Conservation (phyloP, 1,140 invertebrate species). For the Leptinotarsa undecemlineata region DNA sequence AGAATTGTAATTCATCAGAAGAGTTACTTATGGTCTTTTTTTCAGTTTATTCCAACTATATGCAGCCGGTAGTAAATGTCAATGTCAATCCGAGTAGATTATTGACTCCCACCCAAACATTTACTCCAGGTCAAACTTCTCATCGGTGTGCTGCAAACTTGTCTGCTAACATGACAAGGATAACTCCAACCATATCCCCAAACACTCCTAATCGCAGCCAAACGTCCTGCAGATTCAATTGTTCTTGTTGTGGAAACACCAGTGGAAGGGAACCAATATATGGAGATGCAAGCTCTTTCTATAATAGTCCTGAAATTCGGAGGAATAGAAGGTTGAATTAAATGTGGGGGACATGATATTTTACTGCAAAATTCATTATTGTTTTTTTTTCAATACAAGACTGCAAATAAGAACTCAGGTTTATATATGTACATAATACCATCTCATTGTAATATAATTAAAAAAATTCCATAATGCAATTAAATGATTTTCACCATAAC, state of each 20-base stretch:
- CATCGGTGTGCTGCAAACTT: constrained; percentile 8
- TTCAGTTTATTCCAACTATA: constrained; percentile 49
- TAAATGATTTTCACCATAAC: too few species aligned
- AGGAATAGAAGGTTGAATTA: constrained; percentile 44
- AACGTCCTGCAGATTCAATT: constrained; percentile 32
- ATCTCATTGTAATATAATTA: too few species aligned
- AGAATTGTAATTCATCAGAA: too few species aligned
- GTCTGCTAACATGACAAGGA: constrained; percentile 22
- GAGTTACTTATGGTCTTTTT: constrained; percentile 23
- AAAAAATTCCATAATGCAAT: too few species aligned
- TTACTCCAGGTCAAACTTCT: constrained; percentile 18
- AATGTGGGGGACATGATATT: constrained; percentile 18
- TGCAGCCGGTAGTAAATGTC: constrained; percentile 50
- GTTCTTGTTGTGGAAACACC: constrained; percentile 34
- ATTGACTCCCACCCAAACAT: not conserved
- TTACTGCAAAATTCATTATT: not conserved
- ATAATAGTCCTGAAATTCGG: constrained; percentile 43
- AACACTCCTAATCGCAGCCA: constrained; percentile 19
- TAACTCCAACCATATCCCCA: constrained; percentile 16
- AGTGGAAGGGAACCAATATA: constrained; percentile 44
- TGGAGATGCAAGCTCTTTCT: constrained; percentile 47
- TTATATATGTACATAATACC: not conserved
- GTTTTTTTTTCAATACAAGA: constrained; percentile 9
- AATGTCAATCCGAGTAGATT: constrained; percentile 39
- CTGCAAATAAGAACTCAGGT: constrained; percentile 19